Conservation (phyloP, 53 echinoderm and acorn worm species). For the Henricia sp. region DNA sequence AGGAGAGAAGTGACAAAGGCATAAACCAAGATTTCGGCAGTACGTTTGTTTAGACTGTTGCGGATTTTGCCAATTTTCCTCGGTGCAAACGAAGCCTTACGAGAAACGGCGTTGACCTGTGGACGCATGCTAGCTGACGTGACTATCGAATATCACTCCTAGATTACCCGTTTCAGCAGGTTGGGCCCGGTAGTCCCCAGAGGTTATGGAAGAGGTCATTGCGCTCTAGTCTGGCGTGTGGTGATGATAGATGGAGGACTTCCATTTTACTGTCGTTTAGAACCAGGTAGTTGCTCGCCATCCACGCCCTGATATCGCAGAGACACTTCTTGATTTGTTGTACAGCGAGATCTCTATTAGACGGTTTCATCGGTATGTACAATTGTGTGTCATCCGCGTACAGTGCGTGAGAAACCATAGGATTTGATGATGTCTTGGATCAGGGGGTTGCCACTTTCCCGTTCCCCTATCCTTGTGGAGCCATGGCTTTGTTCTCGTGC, state of each 20-base stretch:
- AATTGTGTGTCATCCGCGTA: not conserved
- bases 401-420: not conserved
- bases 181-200: not conserved
- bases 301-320: constrained; percentile 15
- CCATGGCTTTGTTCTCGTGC: too few species aligned
- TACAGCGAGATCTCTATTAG: too few species aligned
- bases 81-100: constrained; percentile 51
- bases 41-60: constrained; percentile 25
- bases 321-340: too few species aligned
- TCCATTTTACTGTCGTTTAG: constrained; percentile 27
- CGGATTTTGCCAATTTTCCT: constrained; percentile 49
- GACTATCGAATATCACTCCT: constrained; percentile 39
- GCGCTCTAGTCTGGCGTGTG: not conserved
- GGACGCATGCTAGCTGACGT: constrained; percentile 43
- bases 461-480: too few species aligned
- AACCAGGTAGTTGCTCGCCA: constrained; percentile 23
- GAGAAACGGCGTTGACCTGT: constrained; percentile 52
- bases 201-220: constrained; percentile 6
- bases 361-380: not conserved
- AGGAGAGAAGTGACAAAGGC: constrained; percentile 55
- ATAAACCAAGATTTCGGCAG: constrained; percentile 45
- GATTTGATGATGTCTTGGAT: not conserved
- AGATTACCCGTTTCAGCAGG: not conserved
- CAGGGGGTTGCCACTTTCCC: not conserved
- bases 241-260: constrained; percentile 13